phyloP scores from a whole-genome alignment of 2,888 invertebrate species.

The Philhelius pedissequus region DNA sequence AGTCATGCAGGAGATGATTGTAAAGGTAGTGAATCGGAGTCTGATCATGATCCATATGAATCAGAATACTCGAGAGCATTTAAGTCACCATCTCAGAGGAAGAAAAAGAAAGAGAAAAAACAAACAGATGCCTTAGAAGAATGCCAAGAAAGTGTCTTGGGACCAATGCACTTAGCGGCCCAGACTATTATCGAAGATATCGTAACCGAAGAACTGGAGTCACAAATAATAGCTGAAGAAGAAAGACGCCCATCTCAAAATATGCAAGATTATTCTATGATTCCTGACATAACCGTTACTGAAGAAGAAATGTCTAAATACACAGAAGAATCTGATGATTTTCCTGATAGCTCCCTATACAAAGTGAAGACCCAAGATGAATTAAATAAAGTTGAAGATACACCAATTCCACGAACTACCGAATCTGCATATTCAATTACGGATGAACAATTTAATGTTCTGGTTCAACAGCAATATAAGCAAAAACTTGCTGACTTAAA shows the following conservation, averaged over 20 bases:
- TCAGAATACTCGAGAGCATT: constrained; percentile 79
- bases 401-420: constrained; percentile 72
- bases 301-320: constrained; percentile 78
- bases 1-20: constrained; percentile 73
- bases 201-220: constrained; percentile 76
- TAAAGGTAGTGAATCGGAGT: constrained; percentile 79
- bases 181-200: constrained; percentile 78
- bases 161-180: constrained; percentile 76
- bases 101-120: constrained; percentile 75
- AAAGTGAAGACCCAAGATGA: constrained; percentile 77
- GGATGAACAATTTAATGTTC: constrained; percentile 78
- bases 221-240: constrained; percentile 71
- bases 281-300: constrained; percentile 77
- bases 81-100: constrained; percentile 76
- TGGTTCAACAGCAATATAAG: constrained; percentile 78
- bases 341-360: constrained; percentile 76
- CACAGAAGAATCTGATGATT: constrained; percentile 75
- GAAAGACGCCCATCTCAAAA: constrained; percentile 76
- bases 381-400: constrained; percentile 75
- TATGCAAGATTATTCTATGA: constrained; percentile 78
- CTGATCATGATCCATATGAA: constrained; percentile 79
- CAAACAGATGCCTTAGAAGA: constrained; percentile 77
- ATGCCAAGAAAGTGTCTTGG: constrained; percentile 74
- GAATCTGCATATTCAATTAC: constrained; percentile 70
- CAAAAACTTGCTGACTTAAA: constrained; percentile 83